Evolutionary conservation across 2,113 vertebrate genomes (phyloP).

Genomic region (Etheostoma cragini): DNA sequence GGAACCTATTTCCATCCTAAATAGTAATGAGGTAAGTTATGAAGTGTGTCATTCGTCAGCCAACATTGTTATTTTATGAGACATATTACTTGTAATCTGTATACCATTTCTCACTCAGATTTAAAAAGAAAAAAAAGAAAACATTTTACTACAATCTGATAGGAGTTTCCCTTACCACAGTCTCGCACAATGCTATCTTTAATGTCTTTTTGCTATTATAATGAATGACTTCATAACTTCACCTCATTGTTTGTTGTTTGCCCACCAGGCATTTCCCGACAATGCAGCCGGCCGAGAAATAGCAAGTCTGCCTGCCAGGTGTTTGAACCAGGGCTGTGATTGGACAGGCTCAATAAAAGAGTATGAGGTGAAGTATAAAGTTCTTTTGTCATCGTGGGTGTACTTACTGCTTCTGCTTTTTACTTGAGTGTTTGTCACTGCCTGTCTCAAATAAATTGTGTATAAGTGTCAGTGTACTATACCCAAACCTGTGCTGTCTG

Average conservation of each 20-base stretch:
- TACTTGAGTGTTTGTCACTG: not conserved
- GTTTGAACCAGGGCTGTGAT: slow-evolving; percentile 86
- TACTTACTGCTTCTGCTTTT: not conserved
- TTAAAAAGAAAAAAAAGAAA: not conserved
- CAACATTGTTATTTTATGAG: not conserved
- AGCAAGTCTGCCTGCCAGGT: slow-evolving; percentile 90
- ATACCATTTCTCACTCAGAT: not conserved
- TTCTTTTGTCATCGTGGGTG: not conserved
- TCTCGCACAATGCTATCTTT: not conserved
- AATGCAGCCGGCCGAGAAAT: slow-evolving; percentile 94
- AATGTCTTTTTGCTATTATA: slow-evolving; percentile 17
- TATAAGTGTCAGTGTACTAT: not conserved
- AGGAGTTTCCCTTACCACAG: slow-evolving; percentile 25
- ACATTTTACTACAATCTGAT: not conserved
- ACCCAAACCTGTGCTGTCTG: not conserved
- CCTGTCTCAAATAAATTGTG: not conserved
- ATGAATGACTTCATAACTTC: slow-evolving; percentile 5
- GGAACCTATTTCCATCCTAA: slow-evolving; percentile 90
- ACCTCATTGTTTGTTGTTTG: not conserved
- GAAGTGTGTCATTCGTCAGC: not conserved
- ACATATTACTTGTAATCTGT: not conserved
- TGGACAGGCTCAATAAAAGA: slow-evolving; percentile 95
- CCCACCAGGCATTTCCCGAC: slow-evolving; percentile 89
- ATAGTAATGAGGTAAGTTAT: slow-evolving; percentile 77
- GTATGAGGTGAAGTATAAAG: slow-evolving; percentile 86